These are phyloP conservation scores for Spilogale gracilis DNA, from an alignment of 2,113 vertebrate genomes.

Conservation along the genomic window DNA sequence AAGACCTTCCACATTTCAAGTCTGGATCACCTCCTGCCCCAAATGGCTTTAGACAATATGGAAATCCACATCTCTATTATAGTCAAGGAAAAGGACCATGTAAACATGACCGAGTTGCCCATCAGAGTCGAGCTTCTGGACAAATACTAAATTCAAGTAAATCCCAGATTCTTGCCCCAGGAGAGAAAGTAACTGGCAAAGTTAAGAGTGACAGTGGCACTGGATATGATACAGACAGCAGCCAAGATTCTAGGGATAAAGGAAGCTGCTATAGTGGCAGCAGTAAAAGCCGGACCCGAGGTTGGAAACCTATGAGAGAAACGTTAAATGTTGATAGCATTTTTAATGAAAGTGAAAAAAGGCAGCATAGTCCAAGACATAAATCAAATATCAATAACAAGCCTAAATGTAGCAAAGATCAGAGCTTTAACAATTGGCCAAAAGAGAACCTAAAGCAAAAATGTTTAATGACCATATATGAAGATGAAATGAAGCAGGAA, in stretches of 20 bases:
- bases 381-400: conserved; percentile 83
- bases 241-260: conserved; percentile 92
- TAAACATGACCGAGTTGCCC: conserved; percentile 84
- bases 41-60: conserved; percentile 89
- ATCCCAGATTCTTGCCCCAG: conserved; percentile 74
- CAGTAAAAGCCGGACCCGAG: conserved; percentile 85
- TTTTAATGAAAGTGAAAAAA: conserved; percentile 92
- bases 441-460: conserved; percentile 92
- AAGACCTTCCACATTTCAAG: conserved; percentile 87
- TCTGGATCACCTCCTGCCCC: conserved; percentile 90
- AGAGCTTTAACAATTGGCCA: conserved; percentile 84
- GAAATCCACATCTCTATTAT: conserved; percentile 88
- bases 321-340: conserved; percentile 96
- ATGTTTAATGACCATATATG: conserved; percentile 96
- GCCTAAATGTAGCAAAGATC: conserved; percentile 85
- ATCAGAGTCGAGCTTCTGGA: conserved; percentile 79
- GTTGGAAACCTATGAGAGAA: conserved; percentile 96
- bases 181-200: conserved; percentile 78
- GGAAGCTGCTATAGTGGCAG: conserved; percentile 61
- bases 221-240: conserved; percentile 95
- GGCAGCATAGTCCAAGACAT: conserved; percentile 90
- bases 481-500: conserved; percentile 95
- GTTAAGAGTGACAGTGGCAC: conserved; percentile 83
- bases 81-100: conserved; percentile 93
- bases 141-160: conserved; percentile 74